Base-by-base conservation (phyloP, 2,113 vertebrate genomes). In the Petroica traversi region DNA sequence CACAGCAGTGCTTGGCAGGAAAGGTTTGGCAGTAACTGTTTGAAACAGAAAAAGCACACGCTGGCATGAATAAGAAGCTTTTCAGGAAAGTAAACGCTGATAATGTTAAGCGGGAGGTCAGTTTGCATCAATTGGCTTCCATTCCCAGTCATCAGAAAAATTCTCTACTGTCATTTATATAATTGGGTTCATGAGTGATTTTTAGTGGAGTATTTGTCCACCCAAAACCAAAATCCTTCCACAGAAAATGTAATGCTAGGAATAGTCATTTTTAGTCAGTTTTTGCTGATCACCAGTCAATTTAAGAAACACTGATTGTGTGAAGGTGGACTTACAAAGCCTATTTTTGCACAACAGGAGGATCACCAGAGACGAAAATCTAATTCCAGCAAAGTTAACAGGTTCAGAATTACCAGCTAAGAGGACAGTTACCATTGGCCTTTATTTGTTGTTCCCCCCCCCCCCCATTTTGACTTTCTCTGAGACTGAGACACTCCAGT, bases 341-440 rank as follows among this genome's bases (percentile, higher is more conserved):
- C 81, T 96, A 73, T 76, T 91, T 97, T 93, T 93, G 79, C 28
- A 66, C 54, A 84, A 55, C 51, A 57, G 5, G 18, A 81, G 20
- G 64, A 89, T 61, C 79, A 92, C 12, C 14, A 9, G 64, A 96
- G 84, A 82, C 45, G 75, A 94, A 61, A 59, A 48, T 71, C 59
- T 93, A 82, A 95, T 95, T 96, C 46, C 69, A 91, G 83, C 48
- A 95, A 85, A 84, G 62, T 64, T 87, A 92, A 75, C 66, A 87
- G 74, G 73, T 69, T 95, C 80, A 85, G 54, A 95, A 94, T 59
- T 66, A 85, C 51, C 45, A 68, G 48, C 59, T 69, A 94, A 92
- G 26, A 38, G 24, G 48, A n/a, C 11, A 75, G 29, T 23, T 59
- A 58, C 41, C 19, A 66, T 14, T 54, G 40, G 22, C 62, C n/a